phyloP scores from a whole-genome alignment of 2,888 invertebrate genomes.

The Polydrusus pterygomalis region DNA sequence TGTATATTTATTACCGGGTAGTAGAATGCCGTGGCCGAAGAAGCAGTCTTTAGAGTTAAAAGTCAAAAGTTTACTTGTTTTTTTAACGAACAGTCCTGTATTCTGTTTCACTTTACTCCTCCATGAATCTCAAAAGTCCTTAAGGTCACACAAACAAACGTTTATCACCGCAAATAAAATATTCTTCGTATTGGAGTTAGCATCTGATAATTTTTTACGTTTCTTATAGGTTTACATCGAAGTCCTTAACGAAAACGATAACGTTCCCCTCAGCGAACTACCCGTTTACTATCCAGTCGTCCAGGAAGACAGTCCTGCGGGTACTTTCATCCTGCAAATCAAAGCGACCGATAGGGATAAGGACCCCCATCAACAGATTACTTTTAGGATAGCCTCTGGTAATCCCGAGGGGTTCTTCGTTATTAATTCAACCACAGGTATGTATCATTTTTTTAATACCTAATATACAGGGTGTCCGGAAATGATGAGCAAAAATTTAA shows the following conservation, averaged over 20 bases:
- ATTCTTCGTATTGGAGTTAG: no score
- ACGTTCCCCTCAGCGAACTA: constrained; percentile 90
- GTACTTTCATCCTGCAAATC: constrained; percentile 83
- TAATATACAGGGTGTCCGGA: no score
- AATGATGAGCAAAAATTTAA: no score
- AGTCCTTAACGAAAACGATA: constrained; percentile 95
- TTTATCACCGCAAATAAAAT: no score
- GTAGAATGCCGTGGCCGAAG: no score
- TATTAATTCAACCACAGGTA: constrained; percentile 89
- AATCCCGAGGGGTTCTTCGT: constrained; percentile 94
- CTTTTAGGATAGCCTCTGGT: constrained; percentile 91
- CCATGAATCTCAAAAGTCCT: no score
- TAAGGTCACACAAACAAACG: no score
- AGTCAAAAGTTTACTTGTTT: no score
- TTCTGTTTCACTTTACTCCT: no score
- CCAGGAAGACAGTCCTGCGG: constrained; percentile 85
- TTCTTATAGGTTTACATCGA: constrained; percentile 82
- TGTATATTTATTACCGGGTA: no score
- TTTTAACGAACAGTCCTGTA: no score
- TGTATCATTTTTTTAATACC: constrained; percentile 60
- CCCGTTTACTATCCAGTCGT: constrained; percentile 91
- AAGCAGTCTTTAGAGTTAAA: no score
- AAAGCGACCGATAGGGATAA: constrained; percentile 88
- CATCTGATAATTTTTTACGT: constrained; percentile 14
- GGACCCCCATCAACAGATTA: constrained; percentile 79